Evolutionary conservation across 1,140 invertebrate species (phyloP).

Genomic region (Dendroctonus ponderosae): DNA sequence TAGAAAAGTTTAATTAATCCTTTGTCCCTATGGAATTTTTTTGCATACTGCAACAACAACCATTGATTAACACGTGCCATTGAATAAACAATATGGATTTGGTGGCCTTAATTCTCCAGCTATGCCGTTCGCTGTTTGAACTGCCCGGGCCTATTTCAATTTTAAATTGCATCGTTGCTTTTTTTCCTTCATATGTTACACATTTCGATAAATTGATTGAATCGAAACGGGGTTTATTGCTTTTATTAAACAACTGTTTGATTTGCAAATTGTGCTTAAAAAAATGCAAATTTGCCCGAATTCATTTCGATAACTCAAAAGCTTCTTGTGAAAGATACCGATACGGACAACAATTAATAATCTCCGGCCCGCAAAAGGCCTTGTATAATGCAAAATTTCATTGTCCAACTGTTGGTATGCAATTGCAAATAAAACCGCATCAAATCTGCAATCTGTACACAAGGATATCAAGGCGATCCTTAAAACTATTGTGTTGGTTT

Average conservation of each 20-base stretch:
- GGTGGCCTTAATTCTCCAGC: constrained; percentile 3
- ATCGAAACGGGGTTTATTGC: too few relatives aligned
- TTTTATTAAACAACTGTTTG: too few relatives aligned
- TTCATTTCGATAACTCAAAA: too few relatives aligned
- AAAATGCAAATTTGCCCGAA: too few relatives aligned
- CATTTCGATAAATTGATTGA: constrained; percentile 1
- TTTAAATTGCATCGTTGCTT: too few relatives aligned
- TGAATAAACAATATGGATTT: constrained; percentile 7
- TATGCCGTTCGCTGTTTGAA: constrained; percentile 14
- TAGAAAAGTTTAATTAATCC: constrained; percentile 3
- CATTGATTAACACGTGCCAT: constrained; percentile 11
- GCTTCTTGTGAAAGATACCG: too few relatives aligned
- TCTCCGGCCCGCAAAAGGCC: too few relatives aligned
- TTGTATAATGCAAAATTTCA: too few relatives aligned
- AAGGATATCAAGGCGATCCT: neutral
- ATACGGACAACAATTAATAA: too few relatives aligned
- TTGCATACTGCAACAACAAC: neutral
- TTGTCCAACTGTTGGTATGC: too few relatives aligned
- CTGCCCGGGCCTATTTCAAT: constrained; percentile 6
- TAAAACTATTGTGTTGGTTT: neutral
- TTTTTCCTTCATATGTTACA: neutral
- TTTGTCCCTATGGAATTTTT: constrained; percentile 1
- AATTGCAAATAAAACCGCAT: constrained; percentile 6
- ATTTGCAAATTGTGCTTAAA: too few relatives aligned
- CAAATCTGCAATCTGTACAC: neutral